These are phyloP conservation scores for Grus americana DNA, from an alignment of 2,113 vertebrate genomes.

Conservation along the genomic window DNA sequence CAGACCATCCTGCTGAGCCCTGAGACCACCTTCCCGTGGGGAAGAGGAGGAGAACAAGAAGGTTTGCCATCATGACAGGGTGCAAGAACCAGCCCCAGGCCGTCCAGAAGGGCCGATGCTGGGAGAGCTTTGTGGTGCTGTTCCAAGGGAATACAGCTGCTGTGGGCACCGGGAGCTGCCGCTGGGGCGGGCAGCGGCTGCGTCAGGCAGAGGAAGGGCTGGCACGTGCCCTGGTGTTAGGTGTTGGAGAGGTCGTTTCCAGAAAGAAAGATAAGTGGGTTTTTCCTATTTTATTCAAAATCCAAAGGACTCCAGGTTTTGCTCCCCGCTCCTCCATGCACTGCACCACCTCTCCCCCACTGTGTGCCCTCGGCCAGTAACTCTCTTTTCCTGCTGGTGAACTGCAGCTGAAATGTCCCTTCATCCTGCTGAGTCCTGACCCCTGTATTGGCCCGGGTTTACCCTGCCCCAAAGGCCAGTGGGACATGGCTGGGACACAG, in stretches of 20 bases:
- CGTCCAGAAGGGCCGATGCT: background rate
- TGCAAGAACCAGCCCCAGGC: background rate
- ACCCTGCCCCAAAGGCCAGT: background rate
- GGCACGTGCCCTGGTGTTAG: background rate
- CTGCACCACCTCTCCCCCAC: background rate
- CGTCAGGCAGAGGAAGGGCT: background rate
- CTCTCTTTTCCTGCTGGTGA: background rate
- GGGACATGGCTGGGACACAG: background rate
- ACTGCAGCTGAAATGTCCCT: background rate
- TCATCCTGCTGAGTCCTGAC: background rate
- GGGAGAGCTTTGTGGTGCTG: background rate
- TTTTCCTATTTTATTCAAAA: background rate
- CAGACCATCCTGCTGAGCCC: background rate
- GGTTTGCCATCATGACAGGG: accelerated
- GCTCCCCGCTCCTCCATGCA: background rate
- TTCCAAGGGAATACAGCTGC: background rate
- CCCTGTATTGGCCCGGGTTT: background rate
- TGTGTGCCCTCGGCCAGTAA: background rate
- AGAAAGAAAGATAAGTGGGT: background rate
- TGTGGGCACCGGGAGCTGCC: background rate
- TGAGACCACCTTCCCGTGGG: background rate
- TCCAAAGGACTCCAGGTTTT: background rate
- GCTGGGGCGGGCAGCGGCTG: background rate
- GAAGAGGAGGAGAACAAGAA: background rate
- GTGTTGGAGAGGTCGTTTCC: background rate